These are phyloP conservation scores for Brachionus sp. DNA, from an alignment of 1,140 invertebrate genomes.

Conservation along the genomic window DNA sequence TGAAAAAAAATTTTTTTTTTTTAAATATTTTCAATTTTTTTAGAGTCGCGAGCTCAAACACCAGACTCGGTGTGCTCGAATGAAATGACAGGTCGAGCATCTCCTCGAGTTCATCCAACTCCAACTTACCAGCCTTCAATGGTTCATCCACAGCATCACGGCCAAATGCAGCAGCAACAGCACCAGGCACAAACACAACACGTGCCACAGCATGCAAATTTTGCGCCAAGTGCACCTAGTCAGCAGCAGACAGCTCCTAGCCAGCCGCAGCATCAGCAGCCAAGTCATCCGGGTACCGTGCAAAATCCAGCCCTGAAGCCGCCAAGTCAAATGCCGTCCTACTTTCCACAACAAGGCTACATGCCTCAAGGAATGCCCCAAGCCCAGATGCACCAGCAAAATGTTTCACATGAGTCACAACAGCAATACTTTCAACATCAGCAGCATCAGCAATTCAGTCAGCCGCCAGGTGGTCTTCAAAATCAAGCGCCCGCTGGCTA, in stretches of 20 bases:
- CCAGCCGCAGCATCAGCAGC: not conserved
- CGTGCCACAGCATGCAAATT: not conserved
- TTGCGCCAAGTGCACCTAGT: not conserved
- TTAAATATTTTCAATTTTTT: not conserved
- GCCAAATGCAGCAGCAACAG: not conserved
- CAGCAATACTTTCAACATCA: slow-evolving; percentile 12
- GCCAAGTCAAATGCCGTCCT: not conserved
- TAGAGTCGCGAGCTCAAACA: slow-evolving; percentile 17
- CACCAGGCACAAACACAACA: not conserved
- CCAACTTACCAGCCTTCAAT: not conserved
- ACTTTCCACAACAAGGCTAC: not conserved
- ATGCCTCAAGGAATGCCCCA: not conserved
- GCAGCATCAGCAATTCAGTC: slow-evolving; percentile 3
- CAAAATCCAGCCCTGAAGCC: not conserved
- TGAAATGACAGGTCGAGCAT: not conserved
- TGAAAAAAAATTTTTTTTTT: not conserved
- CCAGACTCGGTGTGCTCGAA: slow-evolving; percentile 19
- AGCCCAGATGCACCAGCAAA: not conserved
- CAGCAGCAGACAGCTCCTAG: not conserved
- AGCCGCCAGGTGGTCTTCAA: not conserved
- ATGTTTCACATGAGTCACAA: not conserved
- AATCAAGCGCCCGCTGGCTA: not conserved
- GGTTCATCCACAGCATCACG: not conserved
- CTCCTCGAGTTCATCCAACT: not conserved
- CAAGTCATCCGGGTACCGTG: not conserved